These are phyloP conservation scores for Delphinus delphis DNA, from an alignment of 2,113 vertebrate genomes.

Conservation along the genomic window DNA sequence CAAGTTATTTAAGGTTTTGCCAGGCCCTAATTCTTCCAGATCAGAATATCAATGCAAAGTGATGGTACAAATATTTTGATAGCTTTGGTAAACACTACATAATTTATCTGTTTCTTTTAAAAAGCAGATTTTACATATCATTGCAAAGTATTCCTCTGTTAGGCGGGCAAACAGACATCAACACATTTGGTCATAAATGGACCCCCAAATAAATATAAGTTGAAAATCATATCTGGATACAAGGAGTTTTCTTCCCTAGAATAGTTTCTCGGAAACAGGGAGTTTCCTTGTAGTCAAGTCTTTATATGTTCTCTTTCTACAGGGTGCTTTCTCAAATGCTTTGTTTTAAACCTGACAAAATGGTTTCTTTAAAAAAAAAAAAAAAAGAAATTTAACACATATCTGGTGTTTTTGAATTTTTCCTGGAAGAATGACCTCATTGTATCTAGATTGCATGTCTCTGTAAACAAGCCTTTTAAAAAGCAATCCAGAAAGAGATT, in stretches of 20 bases:
- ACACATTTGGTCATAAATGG: neutral
- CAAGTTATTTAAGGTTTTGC: neutral
- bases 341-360: neutral
- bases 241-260: neutral
- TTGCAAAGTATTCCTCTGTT: neutral
- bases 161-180: neutral
- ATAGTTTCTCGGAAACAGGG: neutral
- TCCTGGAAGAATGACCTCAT: neutral
- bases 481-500: constrained; percentile 10
- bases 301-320: neutral
- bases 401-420: neutral
- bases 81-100: neutral
- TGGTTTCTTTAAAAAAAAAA: neutral
- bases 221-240: neutral
- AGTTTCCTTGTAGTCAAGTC: neutral
- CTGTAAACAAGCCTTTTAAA: constrained; percentile 17
- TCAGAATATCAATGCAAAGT: neutral
- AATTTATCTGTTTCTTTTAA: neutral
- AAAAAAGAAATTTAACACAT: neutral
- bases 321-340: neutral
- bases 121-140: neutral
- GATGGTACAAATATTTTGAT: neutral
- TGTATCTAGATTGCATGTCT: neutral
- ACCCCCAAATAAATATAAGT: neutral
- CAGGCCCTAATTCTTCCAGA: neutral